Base-by-base conservation (phyloP, 2,888 invertebrate species). In the Acholoe squamosa region DNA sequence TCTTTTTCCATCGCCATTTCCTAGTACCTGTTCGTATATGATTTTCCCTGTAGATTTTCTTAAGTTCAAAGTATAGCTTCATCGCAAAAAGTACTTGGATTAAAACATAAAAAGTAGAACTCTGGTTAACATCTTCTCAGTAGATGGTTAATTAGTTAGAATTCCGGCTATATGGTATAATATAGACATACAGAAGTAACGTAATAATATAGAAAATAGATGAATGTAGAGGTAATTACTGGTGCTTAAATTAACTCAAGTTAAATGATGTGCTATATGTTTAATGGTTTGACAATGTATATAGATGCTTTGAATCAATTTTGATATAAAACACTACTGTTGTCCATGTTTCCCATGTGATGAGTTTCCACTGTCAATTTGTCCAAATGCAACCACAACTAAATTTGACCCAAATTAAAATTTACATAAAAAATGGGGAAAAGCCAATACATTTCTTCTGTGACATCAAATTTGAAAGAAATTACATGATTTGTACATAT, bases 321-420 rank as follows among this genome's bases (percentile, higher is more conserved):
- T 71, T 71, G 71, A 28, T 3, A 71, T 61, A 7, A 71, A 71
- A 71, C 61, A 61, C 61, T n/a, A 61, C 28, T 25, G 71, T 71
- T 71, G 71, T 71, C 25, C 61, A 61, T n/a, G 61, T 61, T 61
- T 61, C 61, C 10, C 28, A 28, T 71, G 71, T 71, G 19, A 67
- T n/a, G 54, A 14, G 22, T n/a, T 7, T 61, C 61, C 61, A 61
- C n/a, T 71, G 71, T 71, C 71, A 25, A n/a, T 5, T 71, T 16
- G 71, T 71, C 71, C 71, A 71, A 71, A 10, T 71, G 71, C 71
- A 71, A 71, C 71, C 25, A 71, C 71, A 71, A 71, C 71, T n/a
- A 28, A 71, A 71, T 71, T 71, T 61, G 19, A 19, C n/a, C 61
- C 19, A 61, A 61, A 12, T 19, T 19, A 61, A 61, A 61, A 61